These are phyloP conservation scores for Bombycilla garrulus DNA, from an alignment of 2,113 vertebrate genomes.

Conservation along the genomic window DNA sequence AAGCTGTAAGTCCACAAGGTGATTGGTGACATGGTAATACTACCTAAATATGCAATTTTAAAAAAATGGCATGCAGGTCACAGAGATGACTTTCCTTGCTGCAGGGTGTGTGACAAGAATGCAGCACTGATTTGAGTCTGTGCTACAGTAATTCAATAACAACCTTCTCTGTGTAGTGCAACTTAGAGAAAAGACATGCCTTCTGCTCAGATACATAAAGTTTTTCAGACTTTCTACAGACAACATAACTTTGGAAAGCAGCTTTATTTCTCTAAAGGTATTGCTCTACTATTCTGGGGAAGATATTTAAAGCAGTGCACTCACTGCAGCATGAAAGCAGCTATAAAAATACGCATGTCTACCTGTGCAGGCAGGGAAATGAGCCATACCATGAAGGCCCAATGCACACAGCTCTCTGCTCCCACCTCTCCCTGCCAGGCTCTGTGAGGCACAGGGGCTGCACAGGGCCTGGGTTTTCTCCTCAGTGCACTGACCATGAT, in stretches of 20 bases:
- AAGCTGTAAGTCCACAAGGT: background rate
- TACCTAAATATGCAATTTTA: background rate
- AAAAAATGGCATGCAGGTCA: background rate
- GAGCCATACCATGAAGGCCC: accelerated
- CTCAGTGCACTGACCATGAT: background rate
- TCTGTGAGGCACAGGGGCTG: background rate
- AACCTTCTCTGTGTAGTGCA: background rate
- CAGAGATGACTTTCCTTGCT: background rate
- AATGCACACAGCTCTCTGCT: background rate
- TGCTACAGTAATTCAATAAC: background rate
- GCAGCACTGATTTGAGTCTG: background rate
- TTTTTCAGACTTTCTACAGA: background rate
- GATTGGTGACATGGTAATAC: background rate
- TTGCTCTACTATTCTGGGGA: background rate
- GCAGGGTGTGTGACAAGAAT: background rate
- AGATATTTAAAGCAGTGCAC: background rate
- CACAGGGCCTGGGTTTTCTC: accelerated
- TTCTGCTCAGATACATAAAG: background rate
- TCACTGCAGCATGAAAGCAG: background rate
- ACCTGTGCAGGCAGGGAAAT: background rate
- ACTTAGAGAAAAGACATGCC: background rate
- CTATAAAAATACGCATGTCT: background rate
- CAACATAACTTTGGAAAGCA: background rate
- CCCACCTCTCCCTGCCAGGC: background rate
- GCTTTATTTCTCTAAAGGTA: background rate